Conservation (phyloP, 2,888 invertebrate species). For the Plebejus argus region DNA sequence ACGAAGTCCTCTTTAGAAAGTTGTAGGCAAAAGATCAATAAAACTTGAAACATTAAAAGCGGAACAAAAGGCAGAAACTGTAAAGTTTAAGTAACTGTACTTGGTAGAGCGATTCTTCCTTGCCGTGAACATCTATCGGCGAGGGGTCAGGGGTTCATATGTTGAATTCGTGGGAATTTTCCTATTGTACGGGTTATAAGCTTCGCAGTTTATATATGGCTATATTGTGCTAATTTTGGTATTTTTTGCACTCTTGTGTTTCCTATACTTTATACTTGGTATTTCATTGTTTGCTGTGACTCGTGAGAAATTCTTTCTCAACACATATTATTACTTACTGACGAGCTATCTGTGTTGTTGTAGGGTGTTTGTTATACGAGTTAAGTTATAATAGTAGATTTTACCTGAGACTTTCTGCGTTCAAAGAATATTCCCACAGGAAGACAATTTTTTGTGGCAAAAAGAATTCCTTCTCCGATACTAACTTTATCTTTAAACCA, state of each 20-base stretch:
- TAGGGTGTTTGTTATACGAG: no score
- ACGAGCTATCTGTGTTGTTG: not conserved
- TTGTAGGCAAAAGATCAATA: not conserved
- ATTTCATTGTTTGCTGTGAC: not conserved
- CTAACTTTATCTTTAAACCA: no score
- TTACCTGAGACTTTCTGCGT: no score
- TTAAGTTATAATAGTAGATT: not conserved
- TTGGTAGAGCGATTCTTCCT: not conserved
- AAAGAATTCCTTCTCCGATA: no score
- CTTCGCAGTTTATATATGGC: not conserved
- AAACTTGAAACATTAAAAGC: not conserved
- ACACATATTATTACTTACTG: not conserved
- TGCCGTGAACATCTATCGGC: not conserved
- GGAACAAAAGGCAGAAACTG: not conserved
- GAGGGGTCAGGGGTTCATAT: constrained; percentile 23
- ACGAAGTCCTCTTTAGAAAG: not conserved
- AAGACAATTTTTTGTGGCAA: no score
- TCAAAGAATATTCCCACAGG: no score
- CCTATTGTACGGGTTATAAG: not conserved
- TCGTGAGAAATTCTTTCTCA: not conserved
- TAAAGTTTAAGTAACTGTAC: not conserved
- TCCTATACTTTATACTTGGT: not conserved
- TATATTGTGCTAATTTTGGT: not conserved
- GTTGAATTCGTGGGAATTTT: constrained; percentile 15
- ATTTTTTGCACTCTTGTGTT: not conserved